Conservation (phyloP, 2,888 invertebrate genomes). For the Drosophila ustulata region DNA sequence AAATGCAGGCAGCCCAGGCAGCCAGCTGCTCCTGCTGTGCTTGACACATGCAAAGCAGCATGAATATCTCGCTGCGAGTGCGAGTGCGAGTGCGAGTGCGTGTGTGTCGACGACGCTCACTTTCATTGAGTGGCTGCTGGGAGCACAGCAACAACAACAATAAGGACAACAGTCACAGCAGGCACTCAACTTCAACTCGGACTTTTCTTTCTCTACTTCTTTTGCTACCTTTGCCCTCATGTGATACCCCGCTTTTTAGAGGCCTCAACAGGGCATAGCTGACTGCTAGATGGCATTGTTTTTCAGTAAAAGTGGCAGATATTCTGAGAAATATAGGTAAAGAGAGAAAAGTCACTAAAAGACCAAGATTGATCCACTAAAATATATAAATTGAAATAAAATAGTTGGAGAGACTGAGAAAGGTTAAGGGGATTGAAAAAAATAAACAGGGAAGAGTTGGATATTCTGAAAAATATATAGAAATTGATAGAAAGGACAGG, state of each 20-base stretch:
- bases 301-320: not conserved
- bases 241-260: not conserved
- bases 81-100: conserved; percentile 1
- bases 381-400: no score
- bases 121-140: conserved; percentile 45
- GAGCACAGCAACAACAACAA: conserved; percentile 1
- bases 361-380: no score
- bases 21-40: conserved; percentile 40
- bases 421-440: no score
- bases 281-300: not conserved
- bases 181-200: conserved; percentile 37
- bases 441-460: no score
- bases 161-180: conserved; percentile 36
- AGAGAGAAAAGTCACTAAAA: not conserved
- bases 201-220: conserved; percentile 14
- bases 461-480: no score
- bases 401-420: no score
- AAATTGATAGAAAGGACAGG: no score
- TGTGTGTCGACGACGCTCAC: conserved; percentile 19
- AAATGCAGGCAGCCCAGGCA: conserved; percentile 47
- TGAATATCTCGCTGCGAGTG: conserved; percentile 19
- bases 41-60: conserved; percentile 74
- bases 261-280: not conserved
- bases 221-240: conserved; percentile 7
- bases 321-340: not conserved